Conservation (phyloP, 2,888 invertebrate genomes). For the Drosophila rellima region DNA sequence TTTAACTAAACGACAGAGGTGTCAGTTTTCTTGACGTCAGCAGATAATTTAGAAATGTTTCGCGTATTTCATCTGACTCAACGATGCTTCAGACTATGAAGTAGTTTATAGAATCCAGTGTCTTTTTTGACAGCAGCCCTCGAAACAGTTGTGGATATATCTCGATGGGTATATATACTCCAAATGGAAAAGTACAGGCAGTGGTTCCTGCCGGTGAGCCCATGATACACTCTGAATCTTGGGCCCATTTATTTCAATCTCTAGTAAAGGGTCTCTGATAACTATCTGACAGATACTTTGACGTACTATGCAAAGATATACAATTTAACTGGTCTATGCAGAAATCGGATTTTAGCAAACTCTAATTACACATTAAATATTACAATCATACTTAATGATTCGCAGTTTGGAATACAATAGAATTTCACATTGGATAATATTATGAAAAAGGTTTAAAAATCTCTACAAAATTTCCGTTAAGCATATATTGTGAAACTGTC, state of each 20-base stretch:
- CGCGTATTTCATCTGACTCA: slow-evolving; percentile 16
- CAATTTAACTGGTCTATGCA: no score
- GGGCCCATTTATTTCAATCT: no score
- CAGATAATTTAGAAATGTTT: slow-evolving; percentile 28
- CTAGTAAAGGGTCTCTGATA: no score
- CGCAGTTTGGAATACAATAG: no score
- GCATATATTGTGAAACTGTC: neutral
- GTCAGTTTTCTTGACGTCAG: slow-evolving; percentile 67
- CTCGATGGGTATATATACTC: neutral
- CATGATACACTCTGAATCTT: neutral
- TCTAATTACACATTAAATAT: no score
- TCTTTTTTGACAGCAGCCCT: slow-evolving; percentile 15
- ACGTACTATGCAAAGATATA: no score
- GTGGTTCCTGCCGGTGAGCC: neutral
- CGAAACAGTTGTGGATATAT: neutral
- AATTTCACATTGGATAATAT: no score
- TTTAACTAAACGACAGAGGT: slow-evolving; percentile 21
- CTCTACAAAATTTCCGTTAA: neutral
- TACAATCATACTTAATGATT: no score
- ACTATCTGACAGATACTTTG: no score
- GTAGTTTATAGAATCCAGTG: slow-evolving; percentile 1
- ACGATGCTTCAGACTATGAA: slow-evolving; percentile 25
- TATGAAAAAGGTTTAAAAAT: no score
- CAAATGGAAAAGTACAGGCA: neutral
- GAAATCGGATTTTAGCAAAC: no score